These are phyloP conservation scores for Lagopus muta DNA, from an alignment of 2,113 vertebrate species.

Conservation along the genomic window DNA sequence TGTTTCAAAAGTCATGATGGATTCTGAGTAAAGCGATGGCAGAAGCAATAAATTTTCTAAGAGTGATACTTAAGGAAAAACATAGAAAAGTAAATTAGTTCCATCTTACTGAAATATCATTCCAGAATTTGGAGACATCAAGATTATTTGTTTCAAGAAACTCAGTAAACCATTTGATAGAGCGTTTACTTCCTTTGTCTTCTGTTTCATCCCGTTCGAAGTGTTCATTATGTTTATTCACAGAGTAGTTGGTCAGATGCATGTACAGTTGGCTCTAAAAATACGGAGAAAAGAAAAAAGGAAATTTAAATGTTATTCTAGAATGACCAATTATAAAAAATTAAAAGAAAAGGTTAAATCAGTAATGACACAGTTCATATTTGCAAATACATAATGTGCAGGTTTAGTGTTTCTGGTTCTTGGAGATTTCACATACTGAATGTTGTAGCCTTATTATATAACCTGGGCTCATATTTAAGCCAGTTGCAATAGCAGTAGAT, in stretches of 20 bases:
- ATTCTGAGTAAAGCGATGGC: not conserved
- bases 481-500: not conserved
- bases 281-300: not conserved
- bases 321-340: not conserved
- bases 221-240: slow-evolving; percentile 98
- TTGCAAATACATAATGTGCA: not conserved
- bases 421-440: not conserved
- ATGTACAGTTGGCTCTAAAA: slow-evolving; percentile 94
- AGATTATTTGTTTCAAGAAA: slow-evolving; percentile 93
- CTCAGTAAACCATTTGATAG: slow-evolving; percentile 97
- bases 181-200: slow-evolving; percentile 97
- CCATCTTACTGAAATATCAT: slow-evolving; percentile 94
- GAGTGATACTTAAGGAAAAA: not conserved
- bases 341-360: not conserved
- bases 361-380: not conserved
- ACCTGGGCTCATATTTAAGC: not conserved
- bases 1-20: not conserved
- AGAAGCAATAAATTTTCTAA: slow-evolving; percentile 4
- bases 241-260: slow-evolving; percentile 99
- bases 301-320: not conserved
- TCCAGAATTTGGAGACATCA: slow-evolving; percentile 97
- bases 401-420: not conserved
- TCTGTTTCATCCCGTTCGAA: slow-evolving; percentile 95
- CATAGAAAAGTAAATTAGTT: slow-evolving; percentile 11
- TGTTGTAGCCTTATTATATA: not conserved